phyloP scores from a whole-genome alignment of 2,113 vertebrate genomes.

The Gymnogyps californianus region DNA sequence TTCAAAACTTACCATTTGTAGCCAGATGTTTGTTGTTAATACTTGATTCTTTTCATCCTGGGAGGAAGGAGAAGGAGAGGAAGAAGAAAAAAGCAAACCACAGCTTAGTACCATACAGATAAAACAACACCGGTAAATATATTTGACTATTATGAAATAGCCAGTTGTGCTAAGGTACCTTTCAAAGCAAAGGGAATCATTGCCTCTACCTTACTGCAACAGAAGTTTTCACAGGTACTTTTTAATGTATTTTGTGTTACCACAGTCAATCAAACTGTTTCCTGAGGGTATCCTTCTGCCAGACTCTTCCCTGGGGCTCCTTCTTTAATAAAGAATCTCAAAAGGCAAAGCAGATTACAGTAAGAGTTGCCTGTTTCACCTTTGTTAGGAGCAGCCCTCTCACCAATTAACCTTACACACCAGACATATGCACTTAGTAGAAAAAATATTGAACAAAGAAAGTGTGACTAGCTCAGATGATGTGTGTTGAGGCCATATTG shows the following conservation, averaged over 20 bases:
- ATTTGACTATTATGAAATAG: neutral
- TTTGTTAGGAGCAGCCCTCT: neutral
- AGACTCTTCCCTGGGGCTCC: neutral
- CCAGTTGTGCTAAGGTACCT: neutral
- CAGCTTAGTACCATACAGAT: neutral
- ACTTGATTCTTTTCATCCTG: conserved; percentile 98
- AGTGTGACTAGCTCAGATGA: neutral
- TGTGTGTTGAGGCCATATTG: neutral
- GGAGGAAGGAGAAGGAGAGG: conserved; percentile 1
- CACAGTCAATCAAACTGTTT: neutral
- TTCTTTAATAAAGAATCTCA: neutral
- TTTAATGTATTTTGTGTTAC: neutral
- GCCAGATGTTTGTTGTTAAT: conserved; percentile 93
- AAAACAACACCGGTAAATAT: neutral
- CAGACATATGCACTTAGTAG: neutral
- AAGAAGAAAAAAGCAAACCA: neutral
- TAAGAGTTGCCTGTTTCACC: neutral
- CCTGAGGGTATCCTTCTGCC: neutral
- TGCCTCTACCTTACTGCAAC: neutral
- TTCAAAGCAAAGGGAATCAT: neutral
- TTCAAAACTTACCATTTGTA: conserved; percentile 84
- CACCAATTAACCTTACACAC: neutral
- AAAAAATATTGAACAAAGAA: neutral
- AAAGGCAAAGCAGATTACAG: neutral
- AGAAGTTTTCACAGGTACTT: neutral